Evolutionary conservation across 2,797 vertebrate genomes (phyloP), one percentile per base, ranked within the genome.

Genomic region (Pipistrellus kuhlii): DNA sequence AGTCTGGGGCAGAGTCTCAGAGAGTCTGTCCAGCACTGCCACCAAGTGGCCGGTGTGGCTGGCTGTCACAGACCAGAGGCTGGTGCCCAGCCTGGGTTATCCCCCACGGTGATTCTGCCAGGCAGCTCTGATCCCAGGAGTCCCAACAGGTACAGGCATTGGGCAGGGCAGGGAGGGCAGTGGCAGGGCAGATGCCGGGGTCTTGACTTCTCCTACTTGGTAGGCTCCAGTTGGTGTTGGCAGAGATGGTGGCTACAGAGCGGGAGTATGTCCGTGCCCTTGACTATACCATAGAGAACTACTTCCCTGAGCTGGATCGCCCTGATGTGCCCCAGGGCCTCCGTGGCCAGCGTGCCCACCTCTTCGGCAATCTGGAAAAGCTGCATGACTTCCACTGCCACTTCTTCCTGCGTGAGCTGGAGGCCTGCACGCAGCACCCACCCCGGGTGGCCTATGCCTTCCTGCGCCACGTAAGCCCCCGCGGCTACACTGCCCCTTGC

Each of bases 341-440:
- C 88, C 97, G 99, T 0, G 99, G 99, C 0, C 99, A 99, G 88
- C 98, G 99, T 18, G 98, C 98, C 0, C 98, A 99, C 77, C 98
- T 99, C 32, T 99, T 99, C 23, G 99, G 99, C 7, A 99, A 99
- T 98, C 98, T 99, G 97, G 99, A 99, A 98, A 99, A 99, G 32
- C 98, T 99, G 59, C 98, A 99, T 1, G 99, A 99, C 97, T 99
- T 99, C 97, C 99, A 99, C 97, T 98, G 98, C 85, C 99, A 99
- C 94, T 99, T 99, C 97, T 99, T 99, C 98, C 98, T 99, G 14
- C 98, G 98, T 73, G 99, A 99, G 97, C 98, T 99, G 18, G 99
- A 99, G 98, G 98, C 99, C 96, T 99, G 99, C 96, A 99, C 98
- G 96, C 99, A 98, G 94, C 99, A 99, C 88, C 99, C 99, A 0